A percentile compares a stretch with the other conserved stretches of the same genome.
These are phyloP conservation scores for Gambusia affinis DNA, from an alignment of 2,113 vertebrate genomes.

Conservation along the genomic window DNA sequence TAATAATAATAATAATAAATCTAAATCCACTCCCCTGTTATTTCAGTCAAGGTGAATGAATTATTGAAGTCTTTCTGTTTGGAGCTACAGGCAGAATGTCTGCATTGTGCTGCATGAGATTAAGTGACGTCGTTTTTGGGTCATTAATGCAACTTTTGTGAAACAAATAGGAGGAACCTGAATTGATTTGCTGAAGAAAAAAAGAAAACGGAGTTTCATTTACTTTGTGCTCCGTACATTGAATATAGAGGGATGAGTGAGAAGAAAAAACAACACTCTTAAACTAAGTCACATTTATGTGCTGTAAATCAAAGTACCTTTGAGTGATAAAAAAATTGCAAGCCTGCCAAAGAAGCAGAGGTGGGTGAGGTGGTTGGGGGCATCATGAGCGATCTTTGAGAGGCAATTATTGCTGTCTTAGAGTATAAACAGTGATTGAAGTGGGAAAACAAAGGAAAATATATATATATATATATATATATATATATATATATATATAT, in stretches of 20 bases:
- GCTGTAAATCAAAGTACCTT: not conserved
- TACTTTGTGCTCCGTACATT: no score
- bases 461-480: no score
- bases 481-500: no score
- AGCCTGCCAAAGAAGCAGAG: not conserved
- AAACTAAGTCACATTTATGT: not conserved
- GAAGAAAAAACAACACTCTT: not conserved
- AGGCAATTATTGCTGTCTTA: not conserved
- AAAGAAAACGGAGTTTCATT: no score
- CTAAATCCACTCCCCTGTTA: not conserved
- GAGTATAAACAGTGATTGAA: not conserved
- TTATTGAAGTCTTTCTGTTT: not conserved
- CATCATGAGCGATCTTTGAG: not conserved
- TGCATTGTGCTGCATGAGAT: not conserved
- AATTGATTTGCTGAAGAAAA: no score
- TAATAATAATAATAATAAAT: not conserved
- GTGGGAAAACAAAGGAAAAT: not conserved
- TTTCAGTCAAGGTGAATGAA: not conserved
- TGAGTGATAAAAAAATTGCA: not conserved
- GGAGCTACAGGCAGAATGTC: no score
- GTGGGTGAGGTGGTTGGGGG: no score
- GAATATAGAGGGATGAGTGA: no score
- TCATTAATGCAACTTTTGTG: not conserved
- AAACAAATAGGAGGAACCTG: no score
- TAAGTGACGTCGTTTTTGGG: not conserved